Conservation (phyloP, 2,113 vertebrate species). For the Hippocampus barbouri region DNA sequence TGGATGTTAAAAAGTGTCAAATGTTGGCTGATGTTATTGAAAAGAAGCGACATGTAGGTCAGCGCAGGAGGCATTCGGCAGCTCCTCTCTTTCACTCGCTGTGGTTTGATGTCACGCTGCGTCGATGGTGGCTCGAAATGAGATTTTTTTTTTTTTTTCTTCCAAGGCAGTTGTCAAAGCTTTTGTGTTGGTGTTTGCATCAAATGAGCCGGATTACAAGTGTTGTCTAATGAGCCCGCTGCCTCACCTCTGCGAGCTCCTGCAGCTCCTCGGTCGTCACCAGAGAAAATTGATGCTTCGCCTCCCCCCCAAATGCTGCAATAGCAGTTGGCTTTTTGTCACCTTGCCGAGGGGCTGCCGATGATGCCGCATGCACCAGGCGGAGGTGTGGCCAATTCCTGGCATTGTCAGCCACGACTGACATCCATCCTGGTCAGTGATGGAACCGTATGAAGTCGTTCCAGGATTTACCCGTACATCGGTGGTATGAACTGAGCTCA, state of each 20-base stretch:
- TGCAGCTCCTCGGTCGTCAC: not conserved
- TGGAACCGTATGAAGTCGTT: too few species aligned
- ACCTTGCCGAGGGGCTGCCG: not conserved
- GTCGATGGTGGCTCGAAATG: not conserved
- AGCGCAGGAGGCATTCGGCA: not conserved
- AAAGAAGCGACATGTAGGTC: constrained; percentile 4
- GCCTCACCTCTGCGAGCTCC: not conserved
- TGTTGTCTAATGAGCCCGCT: constrained; percentile 33
- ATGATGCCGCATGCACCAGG: not conserved
- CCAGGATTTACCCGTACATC: not conserved
- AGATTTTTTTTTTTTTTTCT: not conserved
- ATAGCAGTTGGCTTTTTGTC: not conserved
- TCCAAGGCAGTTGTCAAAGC: not conserved
- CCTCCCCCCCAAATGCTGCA: not conserved
- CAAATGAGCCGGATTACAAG: constrained; percentile 17
- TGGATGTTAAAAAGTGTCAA: constrained; percentile 6
- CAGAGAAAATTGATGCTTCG: not conserved
- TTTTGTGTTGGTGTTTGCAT: not conserved
- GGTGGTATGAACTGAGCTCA: not conserved
- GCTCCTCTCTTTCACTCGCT: not conserved
- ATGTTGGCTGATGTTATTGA: not conserved
- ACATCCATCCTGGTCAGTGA: not conserved
- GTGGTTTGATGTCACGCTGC: not conserved
- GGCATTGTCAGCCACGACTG: not conserved
- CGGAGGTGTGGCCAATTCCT: not conserved